phyloP scores from a whole-genome alignment of 2,113 vertebrate species.

The Todiramphus saurophagus region DNA sequence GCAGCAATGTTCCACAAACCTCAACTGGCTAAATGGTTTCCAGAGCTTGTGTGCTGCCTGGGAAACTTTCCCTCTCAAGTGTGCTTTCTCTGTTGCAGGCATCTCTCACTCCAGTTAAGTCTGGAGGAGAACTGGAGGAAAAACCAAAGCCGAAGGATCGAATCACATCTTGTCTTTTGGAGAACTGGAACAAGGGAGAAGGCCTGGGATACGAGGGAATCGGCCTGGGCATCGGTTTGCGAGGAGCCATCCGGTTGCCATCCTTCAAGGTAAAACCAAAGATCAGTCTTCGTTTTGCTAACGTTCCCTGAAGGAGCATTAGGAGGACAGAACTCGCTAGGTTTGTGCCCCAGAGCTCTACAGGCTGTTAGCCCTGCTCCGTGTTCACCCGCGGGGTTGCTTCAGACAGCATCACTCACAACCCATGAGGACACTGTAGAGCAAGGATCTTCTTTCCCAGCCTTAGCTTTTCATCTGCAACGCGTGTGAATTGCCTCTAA shows the following conservation, averaged over 20 bases:
- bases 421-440: neutral
- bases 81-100: slow-evolving; percentile 72
- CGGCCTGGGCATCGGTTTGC: slow-evolving; percentile 89
- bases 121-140: slow-evolving; percentile 89
- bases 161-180: slow-evolving; percentile 87
- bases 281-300: neutral
- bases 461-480: neutral
- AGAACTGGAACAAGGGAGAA: slow-evolving; percentile 97
- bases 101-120: slow-evolving; percentile 91
- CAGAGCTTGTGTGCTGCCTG: neutral
- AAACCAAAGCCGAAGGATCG: slow-evolving; percentile 91
- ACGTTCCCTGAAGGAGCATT: neutral
- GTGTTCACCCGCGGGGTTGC: neutral
- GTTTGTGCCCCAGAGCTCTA: neutral
- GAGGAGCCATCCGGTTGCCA: slow-evolving; percentile 92
- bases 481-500: neutral
- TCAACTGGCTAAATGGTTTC: neutral
- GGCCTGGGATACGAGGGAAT: slow-evolving; percentile 92
- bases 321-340: neutral
- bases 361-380: neutral
- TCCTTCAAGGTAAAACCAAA: slow-evolving; percentile 89
- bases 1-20: neutral
- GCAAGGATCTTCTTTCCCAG: neutral
- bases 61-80: neutral
- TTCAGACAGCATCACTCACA: neutral